phyloP scores from a whole-genome alignment of 2,888 invertebrate species.

The Lutraria lutraria region DNA sequence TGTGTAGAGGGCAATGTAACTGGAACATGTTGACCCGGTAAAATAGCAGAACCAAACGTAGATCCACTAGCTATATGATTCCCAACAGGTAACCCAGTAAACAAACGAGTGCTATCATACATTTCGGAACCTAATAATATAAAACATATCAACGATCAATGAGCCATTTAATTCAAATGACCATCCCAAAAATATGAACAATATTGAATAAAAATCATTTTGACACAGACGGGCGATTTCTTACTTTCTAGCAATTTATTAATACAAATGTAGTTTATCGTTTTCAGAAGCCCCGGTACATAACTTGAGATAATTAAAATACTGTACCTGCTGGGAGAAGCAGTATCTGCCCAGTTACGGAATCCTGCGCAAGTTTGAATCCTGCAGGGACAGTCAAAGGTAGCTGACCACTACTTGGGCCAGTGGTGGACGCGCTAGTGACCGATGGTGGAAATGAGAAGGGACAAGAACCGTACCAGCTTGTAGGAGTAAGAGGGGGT shows the following conservation, averaged over 20 bases:
- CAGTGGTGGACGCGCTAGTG: constrained; percentile 58
- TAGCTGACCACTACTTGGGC: constrained; percentile 63
- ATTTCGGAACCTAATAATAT: constrained; percentile 48
- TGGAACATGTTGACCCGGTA: constrained; percentile 43
- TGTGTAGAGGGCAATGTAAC: constrained; percentile 46
- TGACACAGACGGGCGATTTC: too few species aligned
- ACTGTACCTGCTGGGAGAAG: constrained; percentile 82
- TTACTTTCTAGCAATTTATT: too few species aligned
- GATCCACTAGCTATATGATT: constrained; percentile 46
- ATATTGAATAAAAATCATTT: too few species aligned
- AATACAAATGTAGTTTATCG: too few species aligned
- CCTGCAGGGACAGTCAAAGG: constrained; percentile 91
- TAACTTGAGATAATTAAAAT: background rate
- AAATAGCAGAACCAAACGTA: constrained; percentile 40
- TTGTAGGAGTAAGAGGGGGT: constrained; percentile 70
- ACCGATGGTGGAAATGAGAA: constrained; percentile 65
- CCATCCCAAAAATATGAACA: too few species aligned
- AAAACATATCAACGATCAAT: background rate
- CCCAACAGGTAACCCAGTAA: constrained; percentile 57
- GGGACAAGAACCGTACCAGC: constrained; percentile 79
- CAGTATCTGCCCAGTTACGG: constrained; percentile 93
- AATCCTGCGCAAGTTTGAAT: constrained; percentile 95
- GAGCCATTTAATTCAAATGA: background rate
- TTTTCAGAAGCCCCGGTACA: too few species aligned
- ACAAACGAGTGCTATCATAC: constrained; percentile 58